These are phyloP conservation scores for Ips nitidus DNA, from an alignment of 1,140 invertebrate species.

Conservation along the genomic window DNA sequence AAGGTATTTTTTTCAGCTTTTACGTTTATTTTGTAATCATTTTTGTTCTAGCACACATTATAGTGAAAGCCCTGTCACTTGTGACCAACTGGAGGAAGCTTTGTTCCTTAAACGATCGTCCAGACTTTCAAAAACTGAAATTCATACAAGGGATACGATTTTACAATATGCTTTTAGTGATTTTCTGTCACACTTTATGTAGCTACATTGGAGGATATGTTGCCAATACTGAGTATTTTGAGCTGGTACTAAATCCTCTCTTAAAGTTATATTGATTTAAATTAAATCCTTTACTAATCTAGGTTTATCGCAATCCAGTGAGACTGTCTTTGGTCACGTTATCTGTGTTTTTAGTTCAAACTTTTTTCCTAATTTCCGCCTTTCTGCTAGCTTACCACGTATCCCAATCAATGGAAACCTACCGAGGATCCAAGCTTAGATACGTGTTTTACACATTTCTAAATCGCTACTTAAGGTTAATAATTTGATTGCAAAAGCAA, in stretches of 20 bases:
- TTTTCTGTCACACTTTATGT: slow-evolving; percentile 28
- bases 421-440: slow-evolving; percentile 27
- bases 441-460: slow-evolving; percentile 31
- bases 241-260: slow-evolving; percentile 18
- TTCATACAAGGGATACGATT: slow-evolving; percentile 38
- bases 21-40: no score
- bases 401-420: slow-evolving; percentile 30
- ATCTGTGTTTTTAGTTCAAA: slow-evolving; percentile 36
- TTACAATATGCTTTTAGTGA: slow-evolving; percentile 36
- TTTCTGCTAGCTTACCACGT: slow-evolving; percentile 39
- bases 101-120: slow-evolving; percentile 12
- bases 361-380: slow-evolving; percentile 36
- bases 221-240: slow-evolving; percentile 36
- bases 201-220: slow-evolving; percentile 30
- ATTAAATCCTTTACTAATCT: background rate
- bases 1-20: no score
- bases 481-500: background rate
- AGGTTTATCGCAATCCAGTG: slow-evolving; percentile 27
- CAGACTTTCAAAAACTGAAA: slow-evolving; percentile 36
- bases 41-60: no score
- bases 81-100: slow-evolving; percentile 33
- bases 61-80: slow-evolving; percentile 18
- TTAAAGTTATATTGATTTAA: background rate
- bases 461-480: slow-evolving; percentile 42
- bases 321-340: slow-evolving; percentile 16